Conservation (phyloP, 2,888 invertebrate species). For the Lymantria monacha region DNA sequence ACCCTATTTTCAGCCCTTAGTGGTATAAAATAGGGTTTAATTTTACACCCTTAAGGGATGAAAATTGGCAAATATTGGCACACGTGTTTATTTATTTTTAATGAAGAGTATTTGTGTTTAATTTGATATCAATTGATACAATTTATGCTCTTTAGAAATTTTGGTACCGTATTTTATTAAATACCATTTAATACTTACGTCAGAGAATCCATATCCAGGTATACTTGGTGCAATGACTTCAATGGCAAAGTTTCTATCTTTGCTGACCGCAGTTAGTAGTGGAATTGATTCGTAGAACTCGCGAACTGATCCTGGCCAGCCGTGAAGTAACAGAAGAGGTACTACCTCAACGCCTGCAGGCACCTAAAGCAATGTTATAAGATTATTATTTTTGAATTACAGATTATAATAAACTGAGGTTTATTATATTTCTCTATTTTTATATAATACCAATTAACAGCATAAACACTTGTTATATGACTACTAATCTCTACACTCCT, state of each 20-base stretch:
- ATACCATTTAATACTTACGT: slow-evolving; percentile 42
- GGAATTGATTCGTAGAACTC: slow-evolving; percentile 90
- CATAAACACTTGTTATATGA: too few species aligned
- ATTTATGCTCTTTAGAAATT: too few species aligned
- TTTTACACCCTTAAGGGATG: too few species aligned
- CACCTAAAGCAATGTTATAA: slow-evolving; percentile 33
- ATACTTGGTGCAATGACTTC: slow-evolving; percentile 83
- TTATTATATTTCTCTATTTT: not conserved
- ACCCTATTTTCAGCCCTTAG: too few species aligned
- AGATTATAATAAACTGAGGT: not conserved
- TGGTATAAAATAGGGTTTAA: too few species aligned
- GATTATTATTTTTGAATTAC: not conserved
- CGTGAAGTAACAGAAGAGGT: slow-evolving; percentile 88
- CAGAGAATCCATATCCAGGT: slow-evolving; percentile 76
- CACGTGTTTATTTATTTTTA: too few species aligned
- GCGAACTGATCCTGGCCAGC: slow-evolving; percentile 91
- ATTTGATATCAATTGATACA: too few species aligned
- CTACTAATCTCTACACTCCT: too few species aligned
- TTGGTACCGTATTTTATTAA: not conserved
- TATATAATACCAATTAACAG: too few species aligned
- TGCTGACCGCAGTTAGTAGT: slow-evolving; percentile 77
- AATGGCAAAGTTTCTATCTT: slow-evolving; percentile 80
- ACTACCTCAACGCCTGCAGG: slow-evolving; percentile 65
- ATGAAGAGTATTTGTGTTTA: too few species aligned
- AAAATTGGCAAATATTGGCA: too few species aligned